Base-by-base conservation (phyloP, 2,113 vertebrate genomes). In the Loxodonta africana region DNA sequence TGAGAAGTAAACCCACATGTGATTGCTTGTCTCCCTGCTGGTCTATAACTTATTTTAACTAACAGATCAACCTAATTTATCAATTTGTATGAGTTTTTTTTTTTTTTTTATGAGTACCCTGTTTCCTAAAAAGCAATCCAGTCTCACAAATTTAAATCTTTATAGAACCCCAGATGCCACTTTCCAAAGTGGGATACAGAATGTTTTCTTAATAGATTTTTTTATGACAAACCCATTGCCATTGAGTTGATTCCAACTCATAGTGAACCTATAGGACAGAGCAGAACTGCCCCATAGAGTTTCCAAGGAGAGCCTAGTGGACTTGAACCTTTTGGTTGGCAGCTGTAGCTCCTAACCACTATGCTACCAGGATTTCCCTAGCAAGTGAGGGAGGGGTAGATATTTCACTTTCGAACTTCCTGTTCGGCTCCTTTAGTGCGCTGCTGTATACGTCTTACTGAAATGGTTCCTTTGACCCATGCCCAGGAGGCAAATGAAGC, bases 331-430 rank as follows among this genome's bases (percentile, higher is more conserved):
- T 57, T 15, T 57, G 53, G 53, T 57, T 17, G 15, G 53, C 53
- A 57, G 53, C 11, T 4, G 53, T 57, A 57, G 53, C 53, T 15
- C 53, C 15, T 57, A 57, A 57, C 53, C 53, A 57, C 53, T 57
- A 17, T 14, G 15, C 53, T 14, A 57, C 53, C 53, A 57, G 53
- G 53, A 14, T 57, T 48, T 48, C 30, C 28, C 53, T 37, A 20
- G 8, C 37, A 60, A 83, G 46, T 37, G 33, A 74, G 21, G n/a
- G 37, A 88, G 76, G n/a, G 30, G 18, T 78, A 67, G 83, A 26
- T 93, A 85, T 69, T 28, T 96, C 41, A 80, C 20, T 74, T n/a
- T 8, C 46, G 60, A 83, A 44, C 28, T 60, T 94, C 81, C 91
- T 74, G 84, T 21, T 89, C 12, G 5, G n/a, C 15, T 6, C 12